Conservation (phyloP, 2,888 invertebrate genomes). For the Athalia circularis region DNA sequence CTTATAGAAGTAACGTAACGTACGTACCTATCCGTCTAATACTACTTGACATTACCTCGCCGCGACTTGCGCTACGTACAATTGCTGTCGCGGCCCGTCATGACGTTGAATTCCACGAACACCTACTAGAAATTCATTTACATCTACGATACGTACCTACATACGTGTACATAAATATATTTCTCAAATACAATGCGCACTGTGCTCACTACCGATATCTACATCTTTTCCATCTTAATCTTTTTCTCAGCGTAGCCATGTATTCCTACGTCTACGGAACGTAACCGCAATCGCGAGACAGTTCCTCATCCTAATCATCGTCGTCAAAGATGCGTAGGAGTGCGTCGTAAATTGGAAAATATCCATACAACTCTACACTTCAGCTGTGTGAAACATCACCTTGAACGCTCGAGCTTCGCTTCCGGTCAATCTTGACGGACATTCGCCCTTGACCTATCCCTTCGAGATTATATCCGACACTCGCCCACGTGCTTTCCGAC, state of each 20-base stretch:
- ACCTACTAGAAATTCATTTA: constrained; percentile 12
- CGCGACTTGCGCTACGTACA: no score
- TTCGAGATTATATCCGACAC: not conserved
- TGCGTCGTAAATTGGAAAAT: no score
- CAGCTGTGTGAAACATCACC: not conserved
- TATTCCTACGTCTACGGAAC: no score
- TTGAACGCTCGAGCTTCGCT: not conserved
- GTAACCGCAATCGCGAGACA: no score
- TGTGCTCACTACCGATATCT: not conserved
- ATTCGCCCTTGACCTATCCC: constrained; percentile 37
- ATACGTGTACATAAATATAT: not conserved
- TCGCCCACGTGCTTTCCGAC: not conserved
- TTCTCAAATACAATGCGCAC: not conserved
- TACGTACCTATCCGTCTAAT: not conserved
- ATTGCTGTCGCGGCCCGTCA: not conserved
- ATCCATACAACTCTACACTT: no score
- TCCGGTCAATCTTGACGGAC: constrained; percentile 28
- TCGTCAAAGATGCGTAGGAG: no score
- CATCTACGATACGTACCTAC: not conserved
- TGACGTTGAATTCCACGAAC: constrained; percentile 29
- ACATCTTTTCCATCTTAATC: not conserved
- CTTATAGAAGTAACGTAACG: not conserved
- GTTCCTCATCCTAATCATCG: no score
- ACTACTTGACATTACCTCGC: constrained; percentile 25
- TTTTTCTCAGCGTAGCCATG: no score